phyloP scores from a whole-genome alignment of 2,888 invertebrate species.

The Tinea semifulvella region DNA sequence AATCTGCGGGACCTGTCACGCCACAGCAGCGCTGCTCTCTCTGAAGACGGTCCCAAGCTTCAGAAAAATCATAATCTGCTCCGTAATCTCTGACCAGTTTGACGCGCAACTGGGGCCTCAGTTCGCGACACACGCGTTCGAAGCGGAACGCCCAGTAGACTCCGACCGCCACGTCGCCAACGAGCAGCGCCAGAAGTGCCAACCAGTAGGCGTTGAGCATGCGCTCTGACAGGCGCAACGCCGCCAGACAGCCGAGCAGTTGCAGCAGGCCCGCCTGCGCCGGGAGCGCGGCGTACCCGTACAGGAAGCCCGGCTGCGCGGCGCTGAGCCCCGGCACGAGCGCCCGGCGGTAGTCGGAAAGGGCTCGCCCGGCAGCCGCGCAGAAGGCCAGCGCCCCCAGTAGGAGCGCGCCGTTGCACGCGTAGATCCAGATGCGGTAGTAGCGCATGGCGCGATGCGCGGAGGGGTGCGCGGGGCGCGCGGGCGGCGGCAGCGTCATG shows the following conservation, averaged over 20 bases:
- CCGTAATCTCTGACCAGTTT: constrained; percentile 76
- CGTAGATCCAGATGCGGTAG: constrained; percentile 92
- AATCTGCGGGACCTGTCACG: constrained; percentile 70
- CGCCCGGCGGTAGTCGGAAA: constrained; percentile 75
- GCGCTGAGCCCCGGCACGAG: constrained; percentile 78
- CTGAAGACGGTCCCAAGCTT: constrained; percentile 81
- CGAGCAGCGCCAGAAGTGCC: constrained; percentile 77
- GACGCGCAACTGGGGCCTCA: constrained; percentile 72
- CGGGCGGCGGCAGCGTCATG: constrained; percentile 51
- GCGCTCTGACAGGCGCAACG: constrained; percentile 80
- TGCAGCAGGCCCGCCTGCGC: constrained; percentile 77
- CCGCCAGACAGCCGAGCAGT: constrained; percentile 83
- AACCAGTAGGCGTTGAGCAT: constrained; percentile 87
- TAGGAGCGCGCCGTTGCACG: constrained; percentile 88
- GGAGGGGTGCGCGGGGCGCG: constrained; percentile 60
- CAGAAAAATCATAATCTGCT: constrained; percentile 74
- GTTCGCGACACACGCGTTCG: constrained; percentile 77
- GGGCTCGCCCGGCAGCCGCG: constrained; percentile 76
- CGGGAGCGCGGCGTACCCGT: constrained; percentile 83
- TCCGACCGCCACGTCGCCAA: constrained; percentile 85
- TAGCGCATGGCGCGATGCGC: constrained; percentile 75
- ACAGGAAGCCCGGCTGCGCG: constrained; percentile 83
- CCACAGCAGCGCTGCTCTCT: constrained; percentile 82
- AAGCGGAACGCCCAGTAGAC: constrained; percentile 87
- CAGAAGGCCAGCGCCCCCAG: constrained; percentile 84